phyloP scores from a whole-genome alignment of 1,140 invertebrate species.

The Brachionus plicatilis region DNA sequence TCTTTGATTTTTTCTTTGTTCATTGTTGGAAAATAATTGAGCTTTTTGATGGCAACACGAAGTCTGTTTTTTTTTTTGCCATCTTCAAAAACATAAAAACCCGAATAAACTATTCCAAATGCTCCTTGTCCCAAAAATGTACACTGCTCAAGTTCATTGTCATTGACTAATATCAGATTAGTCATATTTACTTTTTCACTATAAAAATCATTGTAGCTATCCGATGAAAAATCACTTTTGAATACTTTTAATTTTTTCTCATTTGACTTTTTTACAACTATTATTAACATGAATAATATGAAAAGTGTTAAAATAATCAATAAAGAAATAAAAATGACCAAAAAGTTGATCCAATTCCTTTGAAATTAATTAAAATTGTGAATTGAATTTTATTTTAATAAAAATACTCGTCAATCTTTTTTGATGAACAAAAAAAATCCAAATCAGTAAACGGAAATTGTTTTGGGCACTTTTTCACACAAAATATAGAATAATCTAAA shows the following conservation, averaged over 20 bases:
- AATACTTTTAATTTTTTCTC: neutral
- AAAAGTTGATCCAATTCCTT: neutral
- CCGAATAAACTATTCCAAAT: constrained; percentile 37
- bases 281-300: neutral
- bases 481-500: neutral
- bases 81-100: neutral
- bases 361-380: neutral
- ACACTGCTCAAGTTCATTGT: constrained; percentile 10
- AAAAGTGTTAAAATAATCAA: neutral
- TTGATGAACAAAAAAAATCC: neutral
- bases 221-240: neutral
- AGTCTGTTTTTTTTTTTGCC: neutral
- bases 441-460: neutral
- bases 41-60: constrained; percentile 32
- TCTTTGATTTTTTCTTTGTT: constrained; percentile 17
- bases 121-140: constrained; percentile 27
- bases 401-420: neutral
- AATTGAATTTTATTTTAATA: neutral
- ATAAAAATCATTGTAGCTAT: neutral
- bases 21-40: neutral
- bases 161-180: neutral
- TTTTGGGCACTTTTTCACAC: neutral
- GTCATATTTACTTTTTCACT: neutral
- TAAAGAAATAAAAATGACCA: neutral
- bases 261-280: neutral